Conservation (phyloP, 35 echinoderm and acorn worm species). For the Apostichopus parvimensis region DNA sequence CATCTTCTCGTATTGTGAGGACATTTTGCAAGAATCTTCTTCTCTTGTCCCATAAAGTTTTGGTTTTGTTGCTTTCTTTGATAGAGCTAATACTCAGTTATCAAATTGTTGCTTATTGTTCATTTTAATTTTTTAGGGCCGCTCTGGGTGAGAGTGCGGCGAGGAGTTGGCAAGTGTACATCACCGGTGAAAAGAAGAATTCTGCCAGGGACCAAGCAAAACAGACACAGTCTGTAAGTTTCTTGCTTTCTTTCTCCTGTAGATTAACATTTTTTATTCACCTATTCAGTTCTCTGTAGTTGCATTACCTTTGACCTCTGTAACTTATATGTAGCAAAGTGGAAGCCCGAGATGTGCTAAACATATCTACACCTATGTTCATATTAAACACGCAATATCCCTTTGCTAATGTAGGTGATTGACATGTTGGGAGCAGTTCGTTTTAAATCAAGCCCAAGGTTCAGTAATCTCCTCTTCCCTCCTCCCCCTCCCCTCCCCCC, state of each 20-base stretch:
- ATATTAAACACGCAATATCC: too few relatives aligned
- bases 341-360: too few relatives aligned
- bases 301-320: too few relatives aligned
- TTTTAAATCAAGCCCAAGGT: background rate
- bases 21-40: too few relatives aligned
- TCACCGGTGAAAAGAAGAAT: slow-evolving; percentile 82
- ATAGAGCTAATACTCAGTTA: too few relatives aligned
- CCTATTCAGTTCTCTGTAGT: background rate
- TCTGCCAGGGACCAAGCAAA: slow-evolving; percentile 74
- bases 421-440: background rate
- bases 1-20: too few relatives aligned
- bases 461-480: background rate
- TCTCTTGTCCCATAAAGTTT: too few relatives aligned
- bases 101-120: background rate
- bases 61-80: too few relatives aligned
- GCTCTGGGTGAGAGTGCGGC: slow-evolving; percentile 79
- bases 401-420: too few relatives aligned
- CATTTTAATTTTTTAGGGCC: slow-evolving; percentile 51
- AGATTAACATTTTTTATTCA: background rate
- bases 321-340: too few relatives aligned
- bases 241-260: background rate
- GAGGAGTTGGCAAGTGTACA: slow-evolving; percentile 82
- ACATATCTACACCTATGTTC: too few relatives aligned
- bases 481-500: background rate
- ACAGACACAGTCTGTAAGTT: slow-evolving; percentile 78